phyloP scores from a whole-genome alignment of 2,113 vertebrate species.

The Dendropsophus ebraccatus region DNA sequence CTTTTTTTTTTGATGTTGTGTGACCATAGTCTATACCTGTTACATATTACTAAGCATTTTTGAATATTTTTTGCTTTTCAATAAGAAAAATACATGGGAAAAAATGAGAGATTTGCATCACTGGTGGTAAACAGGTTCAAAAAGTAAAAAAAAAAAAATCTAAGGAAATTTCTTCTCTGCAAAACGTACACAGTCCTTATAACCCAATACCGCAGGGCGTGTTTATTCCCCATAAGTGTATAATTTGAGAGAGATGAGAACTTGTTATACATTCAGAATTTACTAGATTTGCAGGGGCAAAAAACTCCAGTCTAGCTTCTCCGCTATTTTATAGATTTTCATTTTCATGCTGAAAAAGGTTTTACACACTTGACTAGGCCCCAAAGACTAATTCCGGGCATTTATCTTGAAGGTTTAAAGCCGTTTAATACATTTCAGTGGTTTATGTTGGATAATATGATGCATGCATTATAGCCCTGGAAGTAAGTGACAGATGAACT shows the following conservation, averaged over 20 bases:
- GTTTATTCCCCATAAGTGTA: background rate
- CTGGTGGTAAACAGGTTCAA: background rate
- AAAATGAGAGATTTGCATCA: background rate
- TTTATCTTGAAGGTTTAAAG: background rate
- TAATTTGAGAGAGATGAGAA: background rate
- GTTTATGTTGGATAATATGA: constrained; percentile 14
- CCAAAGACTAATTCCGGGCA: constrained; percentile 11
- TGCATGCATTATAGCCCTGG: background rate
- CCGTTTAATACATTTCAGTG: background rate
- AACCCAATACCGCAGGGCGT: background rate
- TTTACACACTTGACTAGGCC: constrained; percentile 13
- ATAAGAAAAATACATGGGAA: background rate
- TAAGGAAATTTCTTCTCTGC: background rate
- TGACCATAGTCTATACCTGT: too few relatives aligned
- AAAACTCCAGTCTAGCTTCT: background rate
- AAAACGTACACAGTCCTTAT: background rate
- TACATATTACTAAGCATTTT: background rate
- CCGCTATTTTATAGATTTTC: constrained; percentile 15
- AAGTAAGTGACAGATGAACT: background rate
- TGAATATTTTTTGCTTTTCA: background rate
- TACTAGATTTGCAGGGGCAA: background rate
- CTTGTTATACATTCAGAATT: background rate
- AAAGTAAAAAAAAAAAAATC: too few relatives aligned
- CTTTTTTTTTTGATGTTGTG: too few relatives aligned
- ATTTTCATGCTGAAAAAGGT: constrained; percentile 23